A percentile compares a stretch with the other conserved stretches of the same genome.
Conservation (phyloP, 2,113 vertebrate genomes). For the Archocentrus centrarchus region DNA sequence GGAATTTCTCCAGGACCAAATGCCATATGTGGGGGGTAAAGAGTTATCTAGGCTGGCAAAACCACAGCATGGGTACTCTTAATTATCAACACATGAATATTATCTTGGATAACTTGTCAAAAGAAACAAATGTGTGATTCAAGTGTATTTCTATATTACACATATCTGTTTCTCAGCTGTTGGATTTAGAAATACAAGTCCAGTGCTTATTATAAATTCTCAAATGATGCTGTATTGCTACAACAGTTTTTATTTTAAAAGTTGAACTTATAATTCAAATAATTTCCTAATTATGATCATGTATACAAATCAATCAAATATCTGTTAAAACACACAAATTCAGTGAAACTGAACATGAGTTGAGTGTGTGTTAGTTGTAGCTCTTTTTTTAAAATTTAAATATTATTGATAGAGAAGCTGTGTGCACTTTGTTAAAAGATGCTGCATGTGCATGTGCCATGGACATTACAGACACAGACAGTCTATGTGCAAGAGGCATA, state of each 20-base stretch:
- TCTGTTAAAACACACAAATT: neutral
- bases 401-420: neutral
- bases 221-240: neutral
- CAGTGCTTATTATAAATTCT: neutral
- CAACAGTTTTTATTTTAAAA: neutral
- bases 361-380: neutral
- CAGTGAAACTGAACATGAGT: neutral
- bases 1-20: neutral
- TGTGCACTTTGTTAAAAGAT: neutral
- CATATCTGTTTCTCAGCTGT: neutral
- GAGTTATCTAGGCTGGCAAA: neutral
- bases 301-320: constrained; percentile 8
- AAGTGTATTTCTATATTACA: neutral
- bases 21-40: neutral
- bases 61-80: neutral
- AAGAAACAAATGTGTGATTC: neutral
- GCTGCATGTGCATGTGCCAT: neutral
- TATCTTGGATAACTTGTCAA: constrained; percentile 8
- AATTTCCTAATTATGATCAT: neutral
- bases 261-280: neutral
- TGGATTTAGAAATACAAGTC: neutral
- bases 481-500: fast-evolving
- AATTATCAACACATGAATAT: neutral
- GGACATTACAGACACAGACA: neutral
- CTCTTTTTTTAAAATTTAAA: neutral